These are phyloP conservation scores for Protosalanx chinensis DNA, from an alignment of 2,797 vertebrate species.

Conservation along the genomic window DNA sequence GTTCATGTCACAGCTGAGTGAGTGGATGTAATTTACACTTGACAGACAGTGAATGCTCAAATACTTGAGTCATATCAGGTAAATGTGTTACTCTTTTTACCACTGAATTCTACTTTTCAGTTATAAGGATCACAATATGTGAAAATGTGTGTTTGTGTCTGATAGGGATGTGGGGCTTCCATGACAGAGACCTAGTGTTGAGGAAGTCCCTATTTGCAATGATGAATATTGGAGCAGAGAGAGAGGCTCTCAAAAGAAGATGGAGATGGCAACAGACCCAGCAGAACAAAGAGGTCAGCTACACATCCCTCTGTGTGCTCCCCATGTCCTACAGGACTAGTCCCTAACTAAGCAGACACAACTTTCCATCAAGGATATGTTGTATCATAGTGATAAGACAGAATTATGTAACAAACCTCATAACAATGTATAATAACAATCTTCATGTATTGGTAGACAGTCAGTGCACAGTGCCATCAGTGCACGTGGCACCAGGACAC, in stretches of 20 bases:
- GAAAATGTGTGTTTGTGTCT: slow-evolving; percentile 38
- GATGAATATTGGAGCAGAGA: slow-evolving; percentile 94
- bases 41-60: too few relatives aligned
- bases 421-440: slow-evolving; percentile 11
- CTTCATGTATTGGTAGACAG: too few relatives aligned
- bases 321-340: too few relatives aligned
- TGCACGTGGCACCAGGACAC: too few relatives aligned
- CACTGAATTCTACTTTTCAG: too few relatives aligned
- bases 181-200: slow-evolving; percentile 94
- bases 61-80: too few relatives aligned
- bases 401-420: slow-evolving; percentile 4
- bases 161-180: slow-evolving; percentile 98
- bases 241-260: slow-evolving; percentile 91
- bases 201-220: slow-evolving; percentile 94
- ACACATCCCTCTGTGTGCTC: background rate
- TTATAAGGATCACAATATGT: background rate
- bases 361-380: background rate
- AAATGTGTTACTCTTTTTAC: too few relatives aligned
- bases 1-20: slow-evolving; percentile 29
- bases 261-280: slow-evolving; percentile 99
- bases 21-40: too few relatives aligned
- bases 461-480: too few relatives aligned
- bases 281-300: slow-evolving; percentile 95
- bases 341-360: background rate
- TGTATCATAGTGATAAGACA: background rate